Evolutionary conservation across 2,113 vertebrate genomes (phyloP).

Genomic region (Pseudopodoces humilis): DNA sequence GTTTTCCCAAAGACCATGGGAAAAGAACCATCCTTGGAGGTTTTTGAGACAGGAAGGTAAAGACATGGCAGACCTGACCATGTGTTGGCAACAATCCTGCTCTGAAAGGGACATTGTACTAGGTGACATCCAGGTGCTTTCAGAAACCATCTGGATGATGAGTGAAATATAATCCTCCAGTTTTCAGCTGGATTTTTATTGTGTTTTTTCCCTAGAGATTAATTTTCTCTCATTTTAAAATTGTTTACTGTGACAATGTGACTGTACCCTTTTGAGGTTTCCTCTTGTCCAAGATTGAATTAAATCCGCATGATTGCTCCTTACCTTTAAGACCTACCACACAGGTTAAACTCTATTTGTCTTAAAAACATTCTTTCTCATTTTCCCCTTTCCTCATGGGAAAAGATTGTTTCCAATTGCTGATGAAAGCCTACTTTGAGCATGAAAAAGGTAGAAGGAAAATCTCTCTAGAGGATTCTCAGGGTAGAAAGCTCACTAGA

Average conservation of each 20-base stretch:
- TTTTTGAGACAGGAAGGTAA: neutral
- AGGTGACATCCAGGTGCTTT: neutral
- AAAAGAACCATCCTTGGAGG: neutral
- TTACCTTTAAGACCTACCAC: neutral
- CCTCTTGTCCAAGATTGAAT: neutral
- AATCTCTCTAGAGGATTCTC: neutral
- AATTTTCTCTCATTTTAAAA: neutral
- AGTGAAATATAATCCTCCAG: neutral
- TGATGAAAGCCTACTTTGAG: neutral
- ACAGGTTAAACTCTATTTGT: neutral
- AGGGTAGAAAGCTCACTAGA: neutral
- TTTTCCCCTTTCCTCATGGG: neutral
- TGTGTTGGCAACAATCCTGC: neutral
- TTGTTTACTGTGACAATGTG: neutral
- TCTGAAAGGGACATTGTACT: neutral
- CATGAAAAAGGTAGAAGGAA: neutral
- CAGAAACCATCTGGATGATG: neutral
- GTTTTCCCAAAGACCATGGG: neutral
- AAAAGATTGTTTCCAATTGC: neutral
- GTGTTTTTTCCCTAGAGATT: neutral
- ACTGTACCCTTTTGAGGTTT: neutral
- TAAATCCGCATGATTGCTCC: neutral
- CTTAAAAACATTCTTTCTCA: neutral
- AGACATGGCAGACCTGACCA: neutral
- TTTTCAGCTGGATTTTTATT: neutral